Conservation (phyloP, 2,888 invertebrate genomes). For the Drosophila quasianomalipes region DNA sequence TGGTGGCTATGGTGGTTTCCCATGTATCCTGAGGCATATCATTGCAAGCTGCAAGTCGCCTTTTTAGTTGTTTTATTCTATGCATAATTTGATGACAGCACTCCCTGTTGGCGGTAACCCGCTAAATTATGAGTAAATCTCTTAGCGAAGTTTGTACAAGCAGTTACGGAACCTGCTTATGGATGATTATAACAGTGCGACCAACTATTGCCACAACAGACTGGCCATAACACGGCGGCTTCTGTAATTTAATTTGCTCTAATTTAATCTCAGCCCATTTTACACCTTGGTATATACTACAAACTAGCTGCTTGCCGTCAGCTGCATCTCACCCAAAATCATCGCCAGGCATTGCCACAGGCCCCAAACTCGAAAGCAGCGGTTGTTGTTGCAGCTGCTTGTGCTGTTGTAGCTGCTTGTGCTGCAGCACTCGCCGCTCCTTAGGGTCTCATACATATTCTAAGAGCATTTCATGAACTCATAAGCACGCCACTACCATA, state of each 20-base stretch:
- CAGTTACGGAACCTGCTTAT: conserved; percentile 23
- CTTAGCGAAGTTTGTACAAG: conserved; percentile 30
- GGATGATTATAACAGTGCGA: conserved; percentile 19
- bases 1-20: conserved; percentile 8
- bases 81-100: conserved; percentile 66
- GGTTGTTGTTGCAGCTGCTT: conserved; percentile 7
- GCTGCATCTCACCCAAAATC: conserved; percentile 47
- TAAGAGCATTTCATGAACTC: conserved; percentile 76
- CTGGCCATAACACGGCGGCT: conserved; percentile 23
- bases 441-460: conserved; percentile 79
- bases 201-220: not conserved
- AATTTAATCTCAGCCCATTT: conserved; percentile 68
- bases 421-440: conserved; percentile 65
- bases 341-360: conserved; percentile 43
- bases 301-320: not conserved
- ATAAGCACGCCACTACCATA: conserved; percentile 70
- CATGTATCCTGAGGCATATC: conserved; percentile 20
- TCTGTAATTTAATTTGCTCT: conserved; percentile 56
- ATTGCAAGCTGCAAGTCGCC: conserved; percentile 42
- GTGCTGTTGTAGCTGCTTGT: conserved; percentile 13
- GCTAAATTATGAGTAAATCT: conserved; percentile 44
- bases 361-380: conserved; percentile 14
- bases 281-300: conserved; percentile 1
- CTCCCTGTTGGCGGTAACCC: conserved; percentile 7
- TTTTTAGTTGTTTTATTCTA: conserved; percentile 53